Base-by-base conservation (phyloP, 2,797 vertebrate genomes). In the Acipenser oxyrinchus region DNA sequence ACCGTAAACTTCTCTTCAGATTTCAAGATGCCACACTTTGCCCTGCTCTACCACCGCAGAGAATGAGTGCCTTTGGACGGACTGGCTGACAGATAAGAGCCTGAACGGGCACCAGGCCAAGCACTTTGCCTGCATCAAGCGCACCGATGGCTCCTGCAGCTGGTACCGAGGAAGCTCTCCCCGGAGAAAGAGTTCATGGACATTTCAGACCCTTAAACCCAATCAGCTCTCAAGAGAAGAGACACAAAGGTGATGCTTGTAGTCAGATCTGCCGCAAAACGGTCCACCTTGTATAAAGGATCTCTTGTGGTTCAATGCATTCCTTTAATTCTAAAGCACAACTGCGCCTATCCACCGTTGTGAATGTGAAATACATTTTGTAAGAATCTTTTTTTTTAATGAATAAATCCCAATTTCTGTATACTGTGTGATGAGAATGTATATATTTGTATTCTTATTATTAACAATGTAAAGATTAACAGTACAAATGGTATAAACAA, bases 21-120 rank as follows among this genome's bases (percentile, higher is more conserved):
- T 99, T 74, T 91, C 89, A 71, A 89, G 86, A 50, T 98, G 95
- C 79, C 92, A 89, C 80, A 84, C 72, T 11, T 85, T 90, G 65
- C 87, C 87, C 0, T 98, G 95, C 71, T 81, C 86, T 0, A 86
- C 86, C 60, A 86, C 81, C 0, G 79, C 86, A 13, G 88, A 89
- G 52, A 90, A 91, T 0, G 92, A 95, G 83, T 99, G 96, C 77
- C 84, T 93, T 77, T 96, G 94, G 94, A 94, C 89, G 11, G 93
- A 96, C 80, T 93, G 93, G 93, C 82, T 94, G 75, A 76, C 91
- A 73, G 93, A 93, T 75, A 81, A 88, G 74, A 90, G 84, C 72
- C 86, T 93, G 23, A 89, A 91, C 0, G 92, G 91, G 51, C 87
- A 93, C 68, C 93, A 97, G 81, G 93, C 93, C 66, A 84, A 90